Base-by-base conservation (phyloP, 2,797 vertebrate species). In the Onychomys leucogaster region DNA sequence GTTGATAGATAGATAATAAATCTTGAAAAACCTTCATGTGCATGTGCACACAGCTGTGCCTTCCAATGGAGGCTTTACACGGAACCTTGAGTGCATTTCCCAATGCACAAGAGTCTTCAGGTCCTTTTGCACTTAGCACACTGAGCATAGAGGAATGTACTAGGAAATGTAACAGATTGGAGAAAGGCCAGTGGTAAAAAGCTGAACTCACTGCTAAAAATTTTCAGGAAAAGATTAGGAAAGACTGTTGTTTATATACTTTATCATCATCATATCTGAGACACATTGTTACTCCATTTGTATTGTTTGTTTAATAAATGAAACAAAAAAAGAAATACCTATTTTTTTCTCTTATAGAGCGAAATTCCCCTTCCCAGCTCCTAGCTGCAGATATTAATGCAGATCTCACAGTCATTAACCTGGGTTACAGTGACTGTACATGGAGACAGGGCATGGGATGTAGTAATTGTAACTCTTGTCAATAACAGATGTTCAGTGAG, bases 211-310 rank as follows among this genome's bases (percentile, higher is more conserved):
- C 80, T 82, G 49, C 41, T 85, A 78, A 52, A 84, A 94, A 77
- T 93, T 93, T 83, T 82, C 61, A 63, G 52, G 87, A 81, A 86
- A 19, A 93, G 90, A 85, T 83, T 61, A 92, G 89, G 75, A 94
- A 87, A 95, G 63, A 65, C n/a, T 77, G 32, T 69, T 81, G 73
- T 91, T 93, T 96, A 19, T 85, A 65, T 77, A 49, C 82, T 91
- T 94, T 88, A 81, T 78, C 95, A 43, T 78, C 95, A 43, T 86
- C 73, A 91, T 96, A 91, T 91, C 90, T 96, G 93, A 84, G 85
- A 96, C 89, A 76, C 16, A 78, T 76, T 49, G 23, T 82, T 73
- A 83, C 32, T 86, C 59, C 84, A 92, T 86, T 96, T 91, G 46
- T 59, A 73, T 10, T 82, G 32, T 93, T 94, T 87, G 84, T 67